A percentile compares a stretch with the other conserved stretches of the same genome.
Conservation (phyloP, 2,888 invertebrate genomes). For the Eudemis profundana region DNA sequence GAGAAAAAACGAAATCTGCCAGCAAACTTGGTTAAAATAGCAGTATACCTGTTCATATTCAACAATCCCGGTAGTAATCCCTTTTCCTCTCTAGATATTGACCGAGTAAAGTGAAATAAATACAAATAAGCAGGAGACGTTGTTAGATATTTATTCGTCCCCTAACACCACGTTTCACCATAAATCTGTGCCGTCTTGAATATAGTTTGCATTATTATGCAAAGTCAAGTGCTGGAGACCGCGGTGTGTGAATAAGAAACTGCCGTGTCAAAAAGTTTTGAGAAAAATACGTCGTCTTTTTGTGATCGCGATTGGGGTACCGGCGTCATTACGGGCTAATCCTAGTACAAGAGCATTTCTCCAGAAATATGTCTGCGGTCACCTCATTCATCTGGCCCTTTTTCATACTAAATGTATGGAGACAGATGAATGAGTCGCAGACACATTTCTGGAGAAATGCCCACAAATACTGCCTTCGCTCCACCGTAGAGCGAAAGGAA, state of each 20-base stretch:
- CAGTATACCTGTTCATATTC: no score
- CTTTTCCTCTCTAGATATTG: slow-evolving; percentile 19
- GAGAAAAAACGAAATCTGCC: no score
- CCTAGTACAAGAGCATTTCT: slow-evolving; percentile 2
- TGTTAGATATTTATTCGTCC: slow-evolving; percentile 68
- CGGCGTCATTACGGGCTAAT: slow-evolving; percentile 24
- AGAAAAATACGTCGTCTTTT: slow-evolving; percentile 48
- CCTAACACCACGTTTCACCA: slow-evolving; percentile 63
- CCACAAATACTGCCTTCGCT: no score
- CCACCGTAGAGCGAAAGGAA: no score
- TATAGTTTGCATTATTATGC: slow-evolving; percentile 78
- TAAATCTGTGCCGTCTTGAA: slow-evolving; percentile 73
- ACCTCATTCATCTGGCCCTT: background rate
- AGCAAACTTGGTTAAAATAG: no score
- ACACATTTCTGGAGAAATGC: no score
- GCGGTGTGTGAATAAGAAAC: slow-evolving; percentile 60
- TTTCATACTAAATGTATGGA: no score
- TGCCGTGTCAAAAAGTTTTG: slow-evolving; percentile 54
- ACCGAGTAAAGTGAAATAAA: slow-evolving; percentile 49
- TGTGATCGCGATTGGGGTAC: slow-evolving; percentile 37
- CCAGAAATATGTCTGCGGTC: no score
- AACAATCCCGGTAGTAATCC: no score
- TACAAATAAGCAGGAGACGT: slow-evolving; percentile 57
- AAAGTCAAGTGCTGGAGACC: slow-evolving; percentile 66
- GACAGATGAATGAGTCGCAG: no score